Evolutionary conservation across 1,140 invertebrate species (phyloP), one percentile per base, ranked within the genome.

Genomic region (Lepidurus arcticus): DNA sequence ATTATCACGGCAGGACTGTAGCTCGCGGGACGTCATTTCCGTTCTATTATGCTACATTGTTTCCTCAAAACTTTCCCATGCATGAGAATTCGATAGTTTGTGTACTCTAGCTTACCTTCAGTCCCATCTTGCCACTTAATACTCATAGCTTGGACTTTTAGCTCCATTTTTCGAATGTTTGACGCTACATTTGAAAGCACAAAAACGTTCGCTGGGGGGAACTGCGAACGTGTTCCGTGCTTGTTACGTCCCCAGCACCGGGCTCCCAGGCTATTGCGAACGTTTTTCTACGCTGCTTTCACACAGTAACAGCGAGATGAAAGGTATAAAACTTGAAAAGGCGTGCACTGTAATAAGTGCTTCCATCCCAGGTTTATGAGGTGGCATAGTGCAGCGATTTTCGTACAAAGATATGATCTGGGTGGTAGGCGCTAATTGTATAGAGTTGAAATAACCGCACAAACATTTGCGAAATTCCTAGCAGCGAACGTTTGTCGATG

Each of bases 21-120:
- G 53, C 53, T 65, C 9, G 16, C 53, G 13, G 21, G 53, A 65
- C 53, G 53, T 65, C 53, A 65, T 16, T 65, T 65, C 53, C 53
- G 53, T 65, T 65, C 53, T 65, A 65, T 65, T 65, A 65, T 65
- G 45, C 45, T 47, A 47, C 45, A 47, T 47, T 47, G 53, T 65
- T 21, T 65, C 53, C 47, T 9, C 6, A 65, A 65, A 10, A 65
- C 21, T 65, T 65, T 65, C 53, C 53, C 53, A 65, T 65, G 53
- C 53, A 65, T 65, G 53, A 65, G 53, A 65, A 65, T 65, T 65
- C 53, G 21, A 65, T 65, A 65, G 16, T 65, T 65, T 7, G 53
- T 21, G 21, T 34, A 65, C 53, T 11, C n/a, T 9, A 13, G 2
- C 34, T 34, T 1, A 0, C 34, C 3, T 3, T 34, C 4, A 34